Evolutionary conservation across 2,113 vertebrate genomes (phyloP).

Genomic region (Aleadryas rufinucha): DNA sequence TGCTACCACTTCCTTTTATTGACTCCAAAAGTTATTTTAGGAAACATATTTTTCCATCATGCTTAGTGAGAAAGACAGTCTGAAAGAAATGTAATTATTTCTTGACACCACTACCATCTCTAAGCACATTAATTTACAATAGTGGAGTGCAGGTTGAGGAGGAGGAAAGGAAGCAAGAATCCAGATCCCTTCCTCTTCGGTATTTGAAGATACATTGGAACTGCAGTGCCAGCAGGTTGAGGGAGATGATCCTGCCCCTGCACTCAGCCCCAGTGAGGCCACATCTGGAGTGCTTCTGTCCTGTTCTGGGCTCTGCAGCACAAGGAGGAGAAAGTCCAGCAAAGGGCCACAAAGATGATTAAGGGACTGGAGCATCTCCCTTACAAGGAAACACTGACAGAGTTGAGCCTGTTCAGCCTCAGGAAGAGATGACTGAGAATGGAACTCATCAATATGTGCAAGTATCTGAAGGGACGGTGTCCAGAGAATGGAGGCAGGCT

Average conservation of each 20-base stretch:
- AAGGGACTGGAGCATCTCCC: not conserved
- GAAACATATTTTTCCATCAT: slow-evolving; percentile 1
- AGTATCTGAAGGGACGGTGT: not conserved
- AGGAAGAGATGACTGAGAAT: not conserved
- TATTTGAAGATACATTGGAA: not conserved
- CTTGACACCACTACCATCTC: not conserved
- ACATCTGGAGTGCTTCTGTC: not conserved
- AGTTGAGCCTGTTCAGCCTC: not conserved
- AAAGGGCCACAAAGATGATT: not conserved
- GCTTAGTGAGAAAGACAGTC: not conserved
- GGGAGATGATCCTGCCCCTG: not conserved
- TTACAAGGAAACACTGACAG: not conserved
- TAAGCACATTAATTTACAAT: not conserved
- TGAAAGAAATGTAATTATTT: slow-evolving; percentile 41
- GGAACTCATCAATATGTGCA: no score
- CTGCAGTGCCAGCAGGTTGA: not conserved
- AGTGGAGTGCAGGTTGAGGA: not conserved
- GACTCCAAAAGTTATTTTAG: slow-evolving; percentile 34
- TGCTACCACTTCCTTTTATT: not conserved
- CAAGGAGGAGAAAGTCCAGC: not conserved
- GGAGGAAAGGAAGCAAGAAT: not conserved
- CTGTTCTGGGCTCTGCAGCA: not conserved
- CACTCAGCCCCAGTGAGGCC: not conserved
- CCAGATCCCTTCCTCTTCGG: not conserved
- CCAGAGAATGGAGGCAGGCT: not conserved